Base-by-base conservation (phyloP, 2,888 invertebrate genomes). In the Drosophila cognata region DNA sequence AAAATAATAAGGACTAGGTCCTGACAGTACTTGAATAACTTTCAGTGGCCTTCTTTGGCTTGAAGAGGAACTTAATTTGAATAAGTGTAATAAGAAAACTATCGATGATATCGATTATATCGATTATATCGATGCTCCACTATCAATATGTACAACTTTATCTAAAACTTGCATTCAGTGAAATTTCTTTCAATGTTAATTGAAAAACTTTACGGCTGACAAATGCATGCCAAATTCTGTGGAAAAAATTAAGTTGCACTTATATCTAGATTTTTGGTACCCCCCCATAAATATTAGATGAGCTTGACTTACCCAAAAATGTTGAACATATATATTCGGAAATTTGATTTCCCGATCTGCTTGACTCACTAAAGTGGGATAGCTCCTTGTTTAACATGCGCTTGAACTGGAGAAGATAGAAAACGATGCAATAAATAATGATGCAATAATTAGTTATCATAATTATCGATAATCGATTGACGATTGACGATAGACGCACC, bases 331-430 rank as follows among this genome's bases (percentile, higher is more conserved):
- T 98, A 94, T 98, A 99, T 94, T 99, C 99, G 71, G 99, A 99
- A 93, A 99, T 99, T 95, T 99, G 99, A 94, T 99, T 99, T 92
- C 99, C 99, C 88, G 99, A 99, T 94, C 97, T 98, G 94, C 98
- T 99, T 82, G 99, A 98, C 94, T 99, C 99, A 80, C 99, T 99
- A 94, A 99, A 99, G 94, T 99, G 99, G 92, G 98, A 98, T 92
- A 99, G 95, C 94, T 99, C 99, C 95, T 99, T 98, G 95, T 99
- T 99, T 94, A 99, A 96, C 99, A 99, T 99, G 93, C 99, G 96
- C 94, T 99, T 99, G 95, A 99, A 99, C 99, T 99, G 95, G 69
- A 88, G 93, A 93, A 65, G 41, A 11, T 10, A 41, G 18, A 29
- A 3, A 8, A 31, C 2, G 5, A 43, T 25, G 25, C 1, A 13